phyloP scores from a whole-genome alignment of 2,888 invertebrate species.

The Dasysyrphus albostriatus region DNA sequence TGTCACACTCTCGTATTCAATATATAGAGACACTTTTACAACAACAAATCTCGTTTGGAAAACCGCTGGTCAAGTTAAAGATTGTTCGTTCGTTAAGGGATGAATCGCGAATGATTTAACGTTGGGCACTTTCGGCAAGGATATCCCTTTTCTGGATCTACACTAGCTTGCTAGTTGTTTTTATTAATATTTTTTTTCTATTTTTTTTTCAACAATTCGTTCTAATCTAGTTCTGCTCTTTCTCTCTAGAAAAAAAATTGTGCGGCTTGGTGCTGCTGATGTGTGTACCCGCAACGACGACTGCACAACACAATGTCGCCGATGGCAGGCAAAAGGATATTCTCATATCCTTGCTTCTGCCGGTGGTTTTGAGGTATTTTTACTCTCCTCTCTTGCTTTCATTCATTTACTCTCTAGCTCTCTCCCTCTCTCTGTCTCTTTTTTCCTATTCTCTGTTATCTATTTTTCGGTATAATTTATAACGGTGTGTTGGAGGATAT shows the following conservation, averaged over 20 bases:
- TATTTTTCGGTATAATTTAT: slow-evolving; percentile 28
- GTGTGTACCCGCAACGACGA: slow-evolving; percentile 72
- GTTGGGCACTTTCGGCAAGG: slow-evolving; percentile 67
- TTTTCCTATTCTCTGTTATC: slow-evolving; percentile 1
- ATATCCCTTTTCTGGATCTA: slow-evolving; percentile 68
- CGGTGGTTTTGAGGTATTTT: slow-evolving; percentile 69
- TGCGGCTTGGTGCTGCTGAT: slow-evolving; percentile 64
- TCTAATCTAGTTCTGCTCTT: slow-evolving; percentile 43
- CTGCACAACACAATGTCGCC: slow-evolving; percentile 73
- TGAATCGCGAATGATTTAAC: slow-evolving; percentile 79
- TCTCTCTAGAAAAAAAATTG: slow-evolving; percentile 38
- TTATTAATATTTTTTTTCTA: slow-evolving; percentile 17
- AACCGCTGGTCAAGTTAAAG: slow-evolving; percentile 53
- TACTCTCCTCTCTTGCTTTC: slow-evolving; percentile 9
- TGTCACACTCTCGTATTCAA: slow-evolving; percentile 27
- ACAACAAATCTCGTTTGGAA: slow-evolving; percentile 41
- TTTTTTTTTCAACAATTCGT: slow-evolving; percentile 35
- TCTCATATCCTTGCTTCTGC: slow-evolving; percentile 61
- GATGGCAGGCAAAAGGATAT: slow-evolving; percentile 74
- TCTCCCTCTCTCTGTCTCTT: slow-evolving; percentile 19
- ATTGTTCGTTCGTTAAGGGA: slow-evolving; percentile 78
- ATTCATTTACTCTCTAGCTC: slow-evolving; percentile 5
- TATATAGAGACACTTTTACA: slow-evolving; percentile 33
- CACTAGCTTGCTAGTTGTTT: slow-evolving; percentile 43
- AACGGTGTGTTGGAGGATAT: slow-evolving; percentile 40